Evolutionary conservation across 2,888 invertebrate genomes (phyloP).

Genomic region (Elysia crispata): DNA sequence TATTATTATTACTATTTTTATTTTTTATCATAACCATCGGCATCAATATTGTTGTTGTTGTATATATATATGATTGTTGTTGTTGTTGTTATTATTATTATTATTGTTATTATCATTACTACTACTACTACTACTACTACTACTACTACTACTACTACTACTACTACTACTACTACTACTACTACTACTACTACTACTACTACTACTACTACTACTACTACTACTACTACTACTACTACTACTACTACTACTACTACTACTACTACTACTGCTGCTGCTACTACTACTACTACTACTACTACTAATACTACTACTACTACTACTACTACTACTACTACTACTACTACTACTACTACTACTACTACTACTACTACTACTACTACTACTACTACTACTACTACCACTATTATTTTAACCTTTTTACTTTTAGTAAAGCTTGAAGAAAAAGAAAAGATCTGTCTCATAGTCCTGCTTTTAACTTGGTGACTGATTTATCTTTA

Average conservation of each 20-base stretch:
- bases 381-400: slow-evolving; percentile 43
- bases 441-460: too few relatives aligned
- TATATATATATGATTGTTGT: too few relatives aligned
- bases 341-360: slow-evolving; percentile 40
- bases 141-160: slow-evolving; percentile 9
- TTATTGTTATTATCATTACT: too few relatives aligned
- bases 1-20: too few relatives aligned
- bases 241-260: slow-evolving; percentile 41
- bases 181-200: too few relatives aligned
- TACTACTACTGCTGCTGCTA: slow-evolving; percentile 39
- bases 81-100: too few relatives aligned
- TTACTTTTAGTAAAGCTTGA: too few relatives aligned
- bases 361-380: slow-evolving; percentile 44
- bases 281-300: slow-evolving; percentile 30
- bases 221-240: slow-evolving; percentile 41
- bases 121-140: slow-evolving; percentile 9
- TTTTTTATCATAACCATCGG: too few relatives aligned
- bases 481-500: too few relatives aligned
- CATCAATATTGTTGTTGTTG: too few relatives aligned
- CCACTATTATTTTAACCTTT: slow-evolving; percentile 34
- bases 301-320: too few relatives aligned
- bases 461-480: too few relatives aligned
- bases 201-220: slow-evolving; percentile 34
- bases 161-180: slow-evolving; percentile 9
- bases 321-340: slow-evolving; percentile 30